Evolutionary conservation across 2,797 vertebrate species (phyloP).

Genomic region (Acropternis orthonyx): DNA sequence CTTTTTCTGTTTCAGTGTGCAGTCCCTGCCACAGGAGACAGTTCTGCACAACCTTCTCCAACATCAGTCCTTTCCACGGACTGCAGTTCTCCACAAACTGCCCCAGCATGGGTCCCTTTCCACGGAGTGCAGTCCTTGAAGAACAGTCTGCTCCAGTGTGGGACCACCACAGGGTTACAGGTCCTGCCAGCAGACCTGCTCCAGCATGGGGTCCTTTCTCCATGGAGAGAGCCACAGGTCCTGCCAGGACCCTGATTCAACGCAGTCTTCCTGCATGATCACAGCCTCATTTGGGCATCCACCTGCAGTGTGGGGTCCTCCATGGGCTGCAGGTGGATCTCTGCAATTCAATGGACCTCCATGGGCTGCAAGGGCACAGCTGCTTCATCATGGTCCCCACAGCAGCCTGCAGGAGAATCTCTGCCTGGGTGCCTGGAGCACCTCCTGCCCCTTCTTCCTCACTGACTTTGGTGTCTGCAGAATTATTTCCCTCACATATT

Average conservation of each 20-base stretch:
- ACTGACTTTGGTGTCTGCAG: background rate
- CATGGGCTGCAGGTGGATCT: too few species aligned
- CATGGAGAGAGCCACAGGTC: background rate
- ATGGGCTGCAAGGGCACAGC: background rate
- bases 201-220: too few species aligned
- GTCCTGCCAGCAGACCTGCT: background rate
- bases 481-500: background rate
- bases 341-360: background rate
- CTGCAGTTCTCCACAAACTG: background rate
- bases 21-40: background rate
- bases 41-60: background rate
- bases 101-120: background rate
- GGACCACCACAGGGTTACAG: background rate
- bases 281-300: background rate
- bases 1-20: background rate
- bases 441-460: background rate
- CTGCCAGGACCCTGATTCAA: background rate
- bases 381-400: background rate
- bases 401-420: background rate
- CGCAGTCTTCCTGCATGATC: background rate
- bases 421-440: rapidly evolving
- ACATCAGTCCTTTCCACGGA: background rate
- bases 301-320: rapidly evolving
- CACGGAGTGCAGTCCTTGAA: background rate
- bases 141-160: background rate